Evolutionary conservation across 2,113 vertebrate genomes (phyloP), one percentile per base, ranked within the genome.

Genomic region (Tyto alba): DNA sequence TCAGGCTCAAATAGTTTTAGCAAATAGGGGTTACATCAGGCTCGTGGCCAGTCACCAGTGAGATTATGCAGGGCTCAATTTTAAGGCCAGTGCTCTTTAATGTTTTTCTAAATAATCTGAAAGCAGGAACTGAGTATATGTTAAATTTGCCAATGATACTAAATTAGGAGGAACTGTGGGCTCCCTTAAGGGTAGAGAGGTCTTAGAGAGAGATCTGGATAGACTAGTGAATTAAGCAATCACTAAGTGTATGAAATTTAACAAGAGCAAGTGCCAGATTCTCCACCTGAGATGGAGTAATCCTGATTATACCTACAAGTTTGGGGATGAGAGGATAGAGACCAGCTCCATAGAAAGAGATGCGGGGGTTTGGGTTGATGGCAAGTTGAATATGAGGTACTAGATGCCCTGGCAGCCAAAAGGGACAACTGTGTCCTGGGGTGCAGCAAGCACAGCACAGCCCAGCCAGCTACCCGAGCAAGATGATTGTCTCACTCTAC

Each of bases 401-500:
- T 18, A 56, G 9, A 5, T 56, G 26, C 7, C 4, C n/a, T 76
- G 50, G 40, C 14, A 67, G 18, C 9, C 25, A 23, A 78, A 82
- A 56, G 3, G 5, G 8, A 11, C 11, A 63, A 2, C 2, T 0
- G 0, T 43, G 6, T 30, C 26, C 22, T 53, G 14, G 5, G 5
- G 19, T 2, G 10, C 13, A 21, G 27, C 26, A 73, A 84, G 25
- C 19, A 52, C 15, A 45, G 10, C 30, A 45, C 29, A 0, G 0
- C 9, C 21, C 29, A 0, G 0, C 9, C 21, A 57, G 14, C 5
- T 0, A 0, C 14, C 16, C 1, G 15, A 43, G n/a, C 14, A 7
- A 47, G 8, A 2, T 16, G 7, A 16, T 18, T 47, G 18, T n/a
- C 6, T 34, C 7, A 19, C 32, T 48, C 27, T 1, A 1, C 19